Evolutionary conservation across 1,140 invertebrate species (phyloP).

Genomic region (Pomacea maculata): DNA sequence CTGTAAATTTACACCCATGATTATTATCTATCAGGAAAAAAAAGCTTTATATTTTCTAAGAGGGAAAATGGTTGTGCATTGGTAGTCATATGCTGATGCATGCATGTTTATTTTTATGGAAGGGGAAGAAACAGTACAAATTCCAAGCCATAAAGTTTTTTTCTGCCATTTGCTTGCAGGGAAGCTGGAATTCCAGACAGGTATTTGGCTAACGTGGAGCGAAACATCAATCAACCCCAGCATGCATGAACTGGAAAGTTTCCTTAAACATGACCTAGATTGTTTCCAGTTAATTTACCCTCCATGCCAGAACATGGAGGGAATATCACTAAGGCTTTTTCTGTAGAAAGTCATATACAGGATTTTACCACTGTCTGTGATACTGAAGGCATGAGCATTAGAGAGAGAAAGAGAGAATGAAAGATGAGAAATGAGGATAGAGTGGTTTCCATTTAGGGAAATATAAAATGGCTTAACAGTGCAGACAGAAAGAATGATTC

Average conservation of each 20-base stretch:
- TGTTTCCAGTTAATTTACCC: not conserved
- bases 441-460: too few relatives aligned
- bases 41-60: not conserved
- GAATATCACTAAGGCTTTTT: too few relatives aligned
- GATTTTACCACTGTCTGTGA: too few relatives aligned
- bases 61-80: not conserved
- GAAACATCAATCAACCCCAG: constrained; percentile 55
- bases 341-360: too few relatives aligned
- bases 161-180: constrained; percentile 44
- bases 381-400: too few relatives aligned
- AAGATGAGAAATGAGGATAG: too few relatives aligned
- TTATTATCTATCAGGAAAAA: not conserved
- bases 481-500: too few relatives aligned
- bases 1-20: too few relatives aligned
- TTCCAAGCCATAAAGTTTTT: not conserved
- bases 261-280: constrained; percentile 15
- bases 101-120: not conserved
- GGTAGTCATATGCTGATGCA: not conserved
- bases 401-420: too few relatives aligned
- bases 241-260: constrained; percentile 27
- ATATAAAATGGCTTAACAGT: too few relatives aligned
- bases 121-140: not conserved
- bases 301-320: too few relatives aligned
- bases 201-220: constrained; percentile 57
- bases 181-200: constrained; percentile 63